Base-by-base conservation (phyloP, 2,888 invertebrate species). In the Leptinotarsa peninsularis region DNA sequence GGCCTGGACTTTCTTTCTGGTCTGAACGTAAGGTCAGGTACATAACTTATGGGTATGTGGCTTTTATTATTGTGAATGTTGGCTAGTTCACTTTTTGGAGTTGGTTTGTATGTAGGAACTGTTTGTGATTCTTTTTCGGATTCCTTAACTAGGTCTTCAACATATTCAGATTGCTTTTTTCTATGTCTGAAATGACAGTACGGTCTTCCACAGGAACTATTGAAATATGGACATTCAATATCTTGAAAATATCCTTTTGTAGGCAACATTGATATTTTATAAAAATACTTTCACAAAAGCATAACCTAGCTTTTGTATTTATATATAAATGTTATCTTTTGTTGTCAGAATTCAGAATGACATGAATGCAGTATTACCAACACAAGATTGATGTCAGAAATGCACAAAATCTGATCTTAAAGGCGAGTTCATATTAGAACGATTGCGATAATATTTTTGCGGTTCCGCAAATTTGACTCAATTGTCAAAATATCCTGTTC, bases 111-210 rank as follows among this genome's bases (percentile, higher is more conserved):
- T 21, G 87, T 87, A 63, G 88, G 88, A 73, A 88, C 82, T 66
- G 81, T 82, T 49, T 76, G 66, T 89, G 67, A 72, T 49, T 78
- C 77, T 74, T 81, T 79, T 83, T 90, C 89, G 77, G 90, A 85
- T 66, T 88, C 88, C 74, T 89, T 88, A 78, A 88, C 88, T 76
- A 84, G 78, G 75, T 88, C 85, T 80, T 87, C 89, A 78, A 87
- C 87, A 77, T 85, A 83, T 90, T 95, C 95, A 68, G 83, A 82
- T 14, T 77, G 82, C 90, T 93, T 94, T 85, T 92, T 94, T 81
- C 92, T 91, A 89, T 98, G 98, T 85, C 95, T 93, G 88, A 95
- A 98, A 89, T 97, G 97, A 89, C 98, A 98, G 89, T 97, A 96
- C 27, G 97, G 96, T 84, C 98, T 91, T 82, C 94, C 94, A 89